Evolutionary conservation across 1,140 invertebrate genomes (phyloP).

Genomic region (Drosophila nigromelanica): DNA sequence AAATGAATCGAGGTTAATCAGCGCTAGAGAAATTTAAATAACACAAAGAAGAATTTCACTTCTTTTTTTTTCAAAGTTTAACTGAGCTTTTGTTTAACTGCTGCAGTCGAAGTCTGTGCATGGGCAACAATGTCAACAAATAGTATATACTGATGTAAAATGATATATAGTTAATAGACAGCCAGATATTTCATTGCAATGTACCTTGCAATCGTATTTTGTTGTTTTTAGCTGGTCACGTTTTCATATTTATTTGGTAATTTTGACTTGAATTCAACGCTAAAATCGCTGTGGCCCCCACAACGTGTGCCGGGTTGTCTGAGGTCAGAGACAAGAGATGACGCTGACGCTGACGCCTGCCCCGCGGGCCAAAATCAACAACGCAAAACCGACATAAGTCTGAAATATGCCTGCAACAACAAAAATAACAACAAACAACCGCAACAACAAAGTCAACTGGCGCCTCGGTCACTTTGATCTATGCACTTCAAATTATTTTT

Average conservation of each 20-base stretch:
- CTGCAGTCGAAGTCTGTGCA: neutral
- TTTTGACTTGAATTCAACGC: conserved; percentile 40
- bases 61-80: conserved; percentile 49
- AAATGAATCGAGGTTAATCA: conserved; percentile 59
- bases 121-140: neutral
- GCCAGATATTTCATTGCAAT: neutral
- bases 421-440: conserved; percentile 15
- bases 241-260: conserved; percentile 75
- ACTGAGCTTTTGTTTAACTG: conserved; percentile 5
- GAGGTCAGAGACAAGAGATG: conserved; percentile 59
- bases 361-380: conserved; percentile 49
- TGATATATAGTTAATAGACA: neutral
- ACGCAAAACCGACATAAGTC: conserved; percentile 25
- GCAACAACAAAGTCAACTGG: conserved; percentile 45
- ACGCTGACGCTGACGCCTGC: conserved; percentile 31
- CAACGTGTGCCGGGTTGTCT: conserved; percentile 77
- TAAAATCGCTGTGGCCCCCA: conserved; percentile 38
- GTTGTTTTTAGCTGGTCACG: conserved; percentile 54
- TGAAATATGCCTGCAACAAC: conserved; percentile 46
- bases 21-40: conserved; percentile 57
- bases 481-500: conserved; percentile 75
- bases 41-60: conserved; percentile 58
- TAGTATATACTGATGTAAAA: neutral
- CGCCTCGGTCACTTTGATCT: conserved; percentile 79
- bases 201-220: conserved; percentile 11